Evolutionary conservation across 2,888 invertebrate genomes (phyloP).

Genomic region (Orthosia incerta): DNA sequence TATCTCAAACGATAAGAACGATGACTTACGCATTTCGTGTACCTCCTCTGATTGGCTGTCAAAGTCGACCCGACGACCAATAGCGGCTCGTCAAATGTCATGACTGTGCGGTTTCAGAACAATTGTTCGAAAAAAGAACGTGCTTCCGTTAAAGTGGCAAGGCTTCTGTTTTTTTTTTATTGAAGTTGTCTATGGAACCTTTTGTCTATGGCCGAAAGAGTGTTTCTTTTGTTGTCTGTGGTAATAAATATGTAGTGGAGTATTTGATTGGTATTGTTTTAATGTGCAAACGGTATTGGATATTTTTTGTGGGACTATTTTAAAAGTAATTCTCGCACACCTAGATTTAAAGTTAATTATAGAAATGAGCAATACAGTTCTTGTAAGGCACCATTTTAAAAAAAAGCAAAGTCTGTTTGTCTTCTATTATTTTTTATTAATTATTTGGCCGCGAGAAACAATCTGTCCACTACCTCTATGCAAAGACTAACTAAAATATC

Average conservation of each 20-base stretch:
- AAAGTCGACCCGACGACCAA: slow-evolving; percentile 86
- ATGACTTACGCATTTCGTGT: slow-evolving; percentile 88
- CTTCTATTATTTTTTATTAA: not conserved
- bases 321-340: slow-evolving; percentile 29
- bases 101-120: slow-evolving; percentile 87
- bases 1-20: slow-evolving; percentile 87
- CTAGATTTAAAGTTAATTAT: slow-evolving; percentile 20
- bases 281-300: slow-evolving; percentile 53
- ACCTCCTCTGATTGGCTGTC: slow-evolving; percentile 89
- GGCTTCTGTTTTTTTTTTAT: slow-evolving; percentile 80
- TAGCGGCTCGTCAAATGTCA: slow-evolving; percentile 88
- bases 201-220: slow-evolving; percentile 74
- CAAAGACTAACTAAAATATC: too few relatives aligned
- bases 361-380: slow-evolving; percentile 38
- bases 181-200: slow-evolving; percentile 70
- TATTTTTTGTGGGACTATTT: slow-evolving; percentile 30
- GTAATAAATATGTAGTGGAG: slow-evolving; percentile 56
- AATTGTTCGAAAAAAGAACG: slow-evolving; percentile 83
- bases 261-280: slow-evolving; percentile 58
- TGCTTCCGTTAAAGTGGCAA: slow-evolving; percentile 89
- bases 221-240: slow-evolving; percentile 63
- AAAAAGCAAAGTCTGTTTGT: not conserved
- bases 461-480: too few relatives aligned
- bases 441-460: too few relatives aligned
- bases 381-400: not conserved